A percentile compares a stretch with the other conserved stretches of the same genome.
phyloP scores from a whole-genome alignment of 2,113 vertebrate species.

The Bagarius yarrelli region DNA sequence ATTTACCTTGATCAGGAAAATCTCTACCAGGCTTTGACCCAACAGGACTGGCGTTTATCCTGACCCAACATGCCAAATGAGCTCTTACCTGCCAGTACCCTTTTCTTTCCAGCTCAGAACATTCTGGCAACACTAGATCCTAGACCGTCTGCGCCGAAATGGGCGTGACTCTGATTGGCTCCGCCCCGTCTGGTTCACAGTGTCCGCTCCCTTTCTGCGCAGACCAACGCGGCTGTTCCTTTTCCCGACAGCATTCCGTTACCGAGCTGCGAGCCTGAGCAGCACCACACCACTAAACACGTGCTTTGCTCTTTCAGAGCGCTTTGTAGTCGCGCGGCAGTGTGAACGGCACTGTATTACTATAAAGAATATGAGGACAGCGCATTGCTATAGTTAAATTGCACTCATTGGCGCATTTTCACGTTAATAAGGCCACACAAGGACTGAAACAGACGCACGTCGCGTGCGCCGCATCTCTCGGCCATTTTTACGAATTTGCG shows the following conservation, averaged over 20 bases:
- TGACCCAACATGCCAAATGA: constrained; percentile 3
- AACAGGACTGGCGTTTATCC: background rate
- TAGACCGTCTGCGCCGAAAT: constrained; percentile 67
- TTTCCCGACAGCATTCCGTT: constrained; percentile 37
- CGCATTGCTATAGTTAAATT: constrained; percentile 3
- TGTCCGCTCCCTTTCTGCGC: constrained; percentile 59
- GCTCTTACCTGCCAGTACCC: background rate
- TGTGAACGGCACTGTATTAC: background rate
- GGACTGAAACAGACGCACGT: background rate
- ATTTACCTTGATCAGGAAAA: constrained; percentile 2
- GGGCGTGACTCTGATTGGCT: constrained; percentile 61
- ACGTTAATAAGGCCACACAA: background rate
- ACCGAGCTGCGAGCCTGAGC: constrained; percentile 10
- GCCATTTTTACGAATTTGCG: constrained; percentile 36
- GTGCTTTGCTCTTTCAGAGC: constrained; percentile 2
- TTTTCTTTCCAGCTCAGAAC: background rate
- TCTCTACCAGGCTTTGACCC: background rate
- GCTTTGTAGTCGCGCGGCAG: background rate
- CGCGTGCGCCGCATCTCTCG: constrained; percentile 9
- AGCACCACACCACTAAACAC: background rate
- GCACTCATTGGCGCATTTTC: background rate
- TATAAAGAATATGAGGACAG: background rate
- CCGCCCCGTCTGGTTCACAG: constrained; percentile 76
- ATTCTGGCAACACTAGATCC: constrained; percentile 54
- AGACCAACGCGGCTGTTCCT: constrained; percentile 24